Conservation (phyloP, 2,797 vertebrate species). For the Telmatherina bonti region DNA sequence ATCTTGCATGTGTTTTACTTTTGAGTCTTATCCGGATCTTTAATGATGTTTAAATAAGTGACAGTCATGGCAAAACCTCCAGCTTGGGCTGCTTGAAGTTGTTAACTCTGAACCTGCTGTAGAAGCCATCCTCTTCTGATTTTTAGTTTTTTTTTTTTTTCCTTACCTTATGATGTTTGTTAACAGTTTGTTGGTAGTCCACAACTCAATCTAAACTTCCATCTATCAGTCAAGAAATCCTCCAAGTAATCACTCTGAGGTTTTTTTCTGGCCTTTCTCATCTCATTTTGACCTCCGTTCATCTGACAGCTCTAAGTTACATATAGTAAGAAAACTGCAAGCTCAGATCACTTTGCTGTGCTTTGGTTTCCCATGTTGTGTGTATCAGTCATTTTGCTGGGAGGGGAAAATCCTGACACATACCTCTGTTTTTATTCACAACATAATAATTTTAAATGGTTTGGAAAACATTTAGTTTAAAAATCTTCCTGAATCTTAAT, state of each 20-base stretch:
- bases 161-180: too few species aligned
- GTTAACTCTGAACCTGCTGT: not conserved
- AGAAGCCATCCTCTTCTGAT: too few species aligned
- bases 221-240: not conserved
- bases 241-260: not conserved
- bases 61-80: too few species aligned
- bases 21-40: too few species aligned
- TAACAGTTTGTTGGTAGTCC: not conserved
- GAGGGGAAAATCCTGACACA: not conserved
- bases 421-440: not conserved
- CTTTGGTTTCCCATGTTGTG: not conserved
- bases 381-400: not conserved
- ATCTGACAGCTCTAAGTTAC: not conserved
- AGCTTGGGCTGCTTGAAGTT: not conserved
- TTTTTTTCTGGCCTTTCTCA: not conserved
- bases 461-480: not conserved
- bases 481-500: not conserved
- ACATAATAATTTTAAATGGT: not conserved
- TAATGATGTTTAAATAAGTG: too few species aligned
- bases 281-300: too few species aligned
- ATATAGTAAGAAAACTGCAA: not conserved
- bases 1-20: too few species aligned
- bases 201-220: not conserved
- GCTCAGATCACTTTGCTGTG: not conserved
- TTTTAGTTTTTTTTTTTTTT: too few species aligned